Evolutionary conservation across 2,888 invertebrate genomes (phyloP), one percentile per base, ranked within the genome.

Genomic region (Blastobasis adustella): DNA sequence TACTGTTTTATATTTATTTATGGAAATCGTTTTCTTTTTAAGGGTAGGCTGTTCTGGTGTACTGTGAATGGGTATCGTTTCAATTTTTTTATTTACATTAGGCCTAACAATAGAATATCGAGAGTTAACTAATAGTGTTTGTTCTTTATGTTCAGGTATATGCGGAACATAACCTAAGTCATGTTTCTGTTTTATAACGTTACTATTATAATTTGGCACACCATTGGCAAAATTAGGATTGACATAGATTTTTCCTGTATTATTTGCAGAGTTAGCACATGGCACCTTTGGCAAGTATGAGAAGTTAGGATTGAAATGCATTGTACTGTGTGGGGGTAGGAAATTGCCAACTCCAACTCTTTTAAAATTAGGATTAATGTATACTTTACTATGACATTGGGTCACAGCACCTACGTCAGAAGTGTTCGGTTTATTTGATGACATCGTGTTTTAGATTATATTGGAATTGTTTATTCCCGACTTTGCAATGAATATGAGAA

Each of bases 391-490:
- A 63, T 67, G 58, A 62, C 23, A 23, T 23, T 23, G 23, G 23
- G 23, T 23, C 1, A 23, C 23, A 2, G 23, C 23, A 23, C 23
- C 23, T 23, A 23, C 23, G 23, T 23, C 23, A 23, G 23, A 23
- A 23, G 23, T 23, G 3, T 23, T 23, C 3, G 23, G 23, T 23
- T 23, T 23, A 23, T 23, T 23, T 23, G 3, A 23, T 23, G 23
- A 23, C 23, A 23, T 23, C 23, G 23, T 23, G 23, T 23, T 23
- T 23, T 23, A 23, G 23, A 23, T 23, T 23, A 79, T 92, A 94
- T 60, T 82, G 89, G 79, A 90, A 94, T 54, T 89, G 73, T 84
- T 93, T 95, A 75, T 95, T 95, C 48, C 95, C 95, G 68, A 91
- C 91, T 82, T 94, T 95, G 72, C 94, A 94, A 60, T 90, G 76